Evolutionary conservation across 1,140 invertebrate genomes (phyloP).

Genomic region (Drosophila pseudoananassae): DNA sequence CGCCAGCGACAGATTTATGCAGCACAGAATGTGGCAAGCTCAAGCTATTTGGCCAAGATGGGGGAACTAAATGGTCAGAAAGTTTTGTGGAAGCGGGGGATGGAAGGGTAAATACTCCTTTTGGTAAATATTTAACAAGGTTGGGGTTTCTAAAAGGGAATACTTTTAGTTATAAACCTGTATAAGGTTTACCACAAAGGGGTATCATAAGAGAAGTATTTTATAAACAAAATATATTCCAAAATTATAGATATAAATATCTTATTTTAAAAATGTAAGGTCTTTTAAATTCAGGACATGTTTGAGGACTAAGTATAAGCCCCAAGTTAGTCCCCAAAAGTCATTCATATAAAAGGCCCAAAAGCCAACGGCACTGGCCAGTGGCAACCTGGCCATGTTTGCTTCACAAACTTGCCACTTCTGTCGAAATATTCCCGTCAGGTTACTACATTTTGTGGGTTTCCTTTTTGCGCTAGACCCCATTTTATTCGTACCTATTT

Average conservation of each 20-base stretch:
- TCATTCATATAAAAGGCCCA: background rate
- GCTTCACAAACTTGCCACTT: constrained; percentile 33
- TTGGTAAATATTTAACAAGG: background rate
- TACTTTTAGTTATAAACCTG: too few species aligned
- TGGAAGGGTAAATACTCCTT: background rate
- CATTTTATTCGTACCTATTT: constrained; percentile 37
- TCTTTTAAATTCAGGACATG: background rate
- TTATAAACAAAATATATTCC: too few species aligned
- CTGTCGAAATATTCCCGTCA: constrained; percentile 39
- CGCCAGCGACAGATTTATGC: constrained; percentile 35
- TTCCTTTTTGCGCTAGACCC: constrained; percentile 42
- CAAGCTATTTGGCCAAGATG: background rate
- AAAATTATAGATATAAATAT: background rate
- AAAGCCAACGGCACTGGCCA: background rate
- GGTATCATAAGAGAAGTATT: too few species aligned
- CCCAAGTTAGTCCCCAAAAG: background rate
- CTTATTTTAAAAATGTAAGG: background rate
- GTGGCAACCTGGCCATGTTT: too few species aligned
- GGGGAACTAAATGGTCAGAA: background rate
- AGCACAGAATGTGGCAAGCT: constrained; percentile 11
- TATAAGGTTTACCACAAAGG: too few species aligned
- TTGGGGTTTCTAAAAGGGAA: background rate
- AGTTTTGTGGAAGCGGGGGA: too few species aligned
- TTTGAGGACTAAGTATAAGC: background rate
- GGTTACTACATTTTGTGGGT: constrained; percentile 29